Evolutionary conservation across 2,113 vertebrate genomes (phyloP), one percentile per base, ranked within the genome.

Genomic region (Tachycineta bicolor): DNA sequence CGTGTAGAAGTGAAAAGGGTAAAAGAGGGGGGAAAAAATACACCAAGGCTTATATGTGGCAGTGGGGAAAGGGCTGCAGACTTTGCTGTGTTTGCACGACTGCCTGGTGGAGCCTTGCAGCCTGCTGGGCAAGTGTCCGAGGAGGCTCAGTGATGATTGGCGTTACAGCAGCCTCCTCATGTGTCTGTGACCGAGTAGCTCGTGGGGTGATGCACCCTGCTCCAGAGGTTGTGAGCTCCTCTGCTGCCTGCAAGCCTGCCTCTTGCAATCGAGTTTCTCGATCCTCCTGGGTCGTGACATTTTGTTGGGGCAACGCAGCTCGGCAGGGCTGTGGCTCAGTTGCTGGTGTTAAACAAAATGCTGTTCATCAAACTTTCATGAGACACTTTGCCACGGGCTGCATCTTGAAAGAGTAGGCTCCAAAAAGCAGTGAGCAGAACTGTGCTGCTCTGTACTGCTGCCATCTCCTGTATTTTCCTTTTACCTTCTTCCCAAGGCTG

Each of bases 361-460:
- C 46, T 85, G 63, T 68, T 94, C 81, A 97, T 97, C 89, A 94
- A 94, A 94, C 84, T 96, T 97, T 83, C 49, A 96, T 96, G 83
- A 96, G 44, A 74, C 55, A 39, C 71, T 85, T 93, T 90, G 90
- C 95, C 63, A 3, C 41, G 77, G 83, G 91, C 91, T 94, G 78
- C 67, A 12, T 87, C 78, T 76, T 87, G 91, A 95, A 87, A 91
- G 87, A 80, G 25, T 6, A 49, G 34, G 59, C 53, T 96, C 62
- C 2, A 8, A 50, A 87, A 90, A 63, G 64, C 83, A 84, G 24
- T 0, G 8, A 60, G 47, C 62, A 84, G 37, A 93, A 23, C 25
- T 49, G 23, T 89, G 77, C 74, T 63, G 49, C 60, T 96, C 67
- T 0, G 0, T 79, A 10, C 18, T 11, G 3, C 84, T 82, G 33